phyloP scores from a whole-genome alignment of 2,888 invertebrate genomes.

The Trileptium ribeirensis region DNA sequence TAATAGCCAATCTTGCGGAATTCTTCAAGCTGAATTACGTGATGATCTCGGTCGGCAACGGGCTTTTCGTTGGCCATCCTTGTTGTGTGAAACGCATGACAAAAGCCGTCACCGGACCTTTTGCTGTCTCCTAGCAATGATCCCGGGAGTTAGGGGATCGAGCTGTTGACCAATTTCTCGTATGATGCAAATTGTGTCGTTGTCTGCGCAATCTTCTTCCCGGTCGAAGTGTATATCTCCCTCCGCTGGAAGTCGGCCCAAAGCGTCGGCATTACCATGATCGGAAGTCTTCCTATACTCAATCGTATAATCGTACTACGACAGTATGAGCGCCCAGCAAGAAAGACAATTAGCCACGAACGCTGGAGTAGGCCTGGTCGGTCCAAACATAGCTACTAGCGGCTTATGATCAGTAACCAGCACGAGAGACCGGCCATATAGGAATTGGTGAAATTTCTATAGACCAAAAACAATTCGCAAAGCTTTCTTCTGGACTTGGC shows the following conservation, averaged over 20 bases:
- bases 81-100: background rate
- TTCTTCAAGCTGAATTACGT: too few relatives aligned
- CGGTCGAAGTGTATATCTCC: conserved; percentile 20
- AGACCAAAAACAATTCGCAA: conserved; percentile 36
- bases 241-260: conserved; percentile 28
- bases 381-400: conserved; percentile 32
- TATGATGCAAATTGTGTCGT: background rate
- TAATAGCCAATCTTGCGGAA: background rate
- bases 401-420: conserved; percentile 36
- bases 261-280: conserved; percentile 33
- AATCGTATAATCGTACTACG: background rate
- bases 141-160: background rate
- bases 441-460: conserved; percentile 38
- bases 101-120: background rate
- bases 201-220: conserved; percentile 23
- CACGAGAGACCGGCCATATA: conserved; percentile 33
- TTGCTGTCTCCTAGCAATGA: background rate
- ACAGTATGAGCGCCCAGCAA: conserved; percentile 28
- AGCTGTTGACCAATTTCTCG: background rate
- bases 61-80: conserved; percentile 14
- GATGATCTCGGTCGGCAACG: too few relatives aligned
- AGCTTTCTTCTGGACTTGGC: conserved; percentile 39
- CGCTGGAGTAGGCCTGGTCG: conserved; percentile 1
- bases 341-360: conserved; percentile 26
- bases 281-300: conserved; percentile 18